phyloP scores from a whole-genome alignment of 2,888 invertebrate species.

The Ditylenchus weischeri region DNA sequence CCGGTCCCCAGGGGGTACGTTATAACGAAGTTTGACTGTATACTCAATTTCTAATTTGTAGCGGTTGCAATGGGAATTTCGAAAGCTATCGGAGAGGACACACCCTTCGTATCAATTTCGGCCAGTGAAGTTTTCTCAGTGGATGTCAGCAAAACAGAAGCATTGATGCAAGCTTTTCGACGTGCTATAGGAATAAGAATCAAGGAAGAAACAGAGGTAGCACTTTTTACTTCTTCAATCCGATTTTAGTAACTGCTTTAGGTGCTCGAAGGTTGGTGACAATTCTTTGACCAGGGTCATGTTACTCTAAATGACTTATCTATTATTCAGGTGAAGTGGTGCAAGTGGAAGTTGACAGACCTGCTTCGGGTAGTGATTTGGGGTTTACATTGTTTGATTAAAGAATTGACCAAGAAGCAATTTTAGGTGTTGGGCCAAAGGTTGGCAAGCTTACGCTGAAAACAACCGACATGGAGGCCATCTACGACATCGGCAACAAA shows the following conservation, averaged over 20 bases:
- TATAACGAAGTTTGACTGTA: too few relatives aligned
- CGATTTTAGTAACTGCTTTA: conserved; percentile 59
- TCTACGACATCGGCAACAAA: conserved; percentile 86
- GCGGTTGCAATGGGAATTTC: conserved; percentile 74
- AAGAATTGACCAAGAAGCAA: too few relatives aligned
- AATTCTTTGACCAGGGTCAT: too few relatives aligned
- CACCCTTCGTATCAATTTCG: conserved; percentile 96
- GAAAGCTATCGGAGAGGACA: conserved; percentile 67
- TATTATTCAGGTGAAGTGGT: conserved; percentile 73
- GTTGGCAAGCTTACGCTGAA: conserved; percentile 80
- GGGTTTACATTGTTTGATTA: too few relatives aligned
- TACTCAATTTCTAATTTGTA: too few relatives aligned
- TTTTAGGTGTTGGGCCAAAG: conserved; percentile 63
- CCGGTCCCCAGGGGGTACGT: too few relatives aligned
- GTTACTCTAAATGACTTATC: too few relatives aligned
- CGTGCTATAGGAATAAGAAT: conserved; percentile 91
- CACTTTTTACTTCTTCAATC: conserved; percentile 7
- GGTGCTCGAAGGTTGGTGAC: conserved; percentile 81
- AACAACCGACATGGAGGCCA: conserved; percentile 99
- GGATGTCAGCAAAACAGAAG: conserved; percentile 99
- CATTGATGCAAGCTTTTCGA: conserved; percentile 88
- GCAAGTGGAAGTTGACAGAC: conserved; percentile 90
- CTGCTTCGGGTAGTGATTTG: conserved; percentile 70
- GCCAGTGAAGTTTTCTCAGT: conserved; percentile 96
- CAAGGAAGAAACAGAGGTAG: conserved; percentile 67